These are phyloP conservation scores for Drosophila meridionalis DNA, from an alignment of 2,888 invertebrate genomes.

Conservation along the genomic window DNA sequence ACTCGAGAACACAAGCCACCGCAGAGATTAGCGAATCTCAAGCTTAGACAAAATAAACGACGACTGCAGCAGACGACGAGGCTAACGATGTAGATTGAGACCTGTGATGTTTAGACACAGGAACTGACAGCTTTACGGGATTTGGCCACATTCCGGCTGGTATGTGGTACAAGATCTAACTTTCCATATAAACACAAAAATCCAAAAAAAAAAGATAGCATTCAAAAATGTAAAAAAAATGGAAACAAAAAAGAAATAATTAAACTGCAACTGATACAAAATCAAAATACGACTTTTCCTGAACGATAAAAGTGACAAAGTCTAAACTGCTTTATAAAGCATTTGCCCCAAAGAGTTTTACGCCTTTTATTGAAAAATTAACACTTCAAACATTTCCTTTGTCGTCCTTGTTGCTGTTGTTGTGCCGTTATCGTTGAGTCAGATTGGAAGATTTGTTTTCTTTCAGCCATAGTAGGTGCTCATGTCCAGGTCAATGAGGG, in stretches of 20 bases:
- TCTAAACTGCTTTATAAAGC: conserved; percentile 65
- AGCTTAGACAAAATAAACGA: conserved; percentile 68
- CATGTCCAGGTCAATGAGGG: conserved; percentile 67
- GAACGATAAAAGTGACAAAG: background rate
- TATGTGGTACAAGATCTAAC: conserved; percentile 6
- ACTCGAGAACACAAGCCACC: conserved; percentile 82
- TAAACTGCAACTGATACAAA: conserved; percentile 81
- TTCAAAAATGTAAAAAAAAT: conserved; percentile 59
- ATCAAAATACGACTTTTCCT: conserved; percentile 53
- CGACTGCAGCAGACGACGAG: conserved; percentile 66
- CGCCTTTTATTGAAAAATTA: conserved; percentile 66
- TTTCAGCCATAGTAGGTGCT: conserved; percentile 71
- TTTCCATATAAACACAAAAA: conserved; percentile 51
- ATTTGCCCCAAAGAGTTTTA: conserved; percentile 58
- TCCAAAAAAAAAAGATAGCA: conserved; percentile 66
- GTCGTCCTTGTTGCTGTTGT: conserved; percentile 15
- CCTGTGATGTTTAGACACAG: conserved; percentile 37
- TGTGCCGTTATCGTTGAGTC: conserved; percentile 1
- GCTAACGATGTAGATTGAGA: conserved; percentile 20
- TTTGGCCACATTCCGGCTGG: conserved; percentile 7
- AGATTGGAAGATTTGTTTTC: background rate
- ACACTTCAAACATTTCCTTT: conserved; percentile 71
- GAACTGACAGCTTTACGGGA: conserved; percentile 62
- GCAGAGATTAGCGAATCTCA: conserved; percentile 82
- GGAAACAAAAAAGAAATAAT: conserved; percentile 28